Base-by-base conservation (phyloP, 2,888 invertebrate genomes). In the Lobophora halterata region DNA sequence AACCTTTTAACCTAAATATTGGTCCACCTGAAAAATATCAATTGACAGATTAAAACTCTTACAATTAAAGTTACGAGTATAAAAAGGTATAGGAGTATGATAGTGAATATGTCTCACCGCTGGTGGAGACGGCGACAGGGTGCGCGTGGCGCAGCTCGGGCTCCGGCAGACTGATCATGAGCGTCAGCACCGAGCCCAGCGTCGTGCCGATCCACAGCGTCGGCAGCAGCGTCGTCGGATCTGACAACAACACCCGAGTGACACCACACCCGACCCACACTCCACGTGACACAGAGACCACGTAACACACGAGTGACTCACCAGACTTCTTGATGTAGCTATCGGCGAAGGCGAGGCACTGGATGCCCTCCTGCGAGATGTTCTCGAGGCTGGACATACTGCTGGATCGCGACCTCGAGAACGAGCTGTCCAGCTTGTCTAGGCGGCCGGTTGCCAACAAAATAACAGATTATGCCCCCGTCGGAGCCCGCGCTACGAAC, bases 191-290 rank as follows among this genome's bases (percentile, higher is more conserved):
- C 42, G 98, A 97, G 63, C 99, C 99, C 64, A 96, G 90, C 79
- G 97, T 97, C 58, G 98, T 99, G 65, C 99, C 99, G 65, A 99
- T 93, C 99, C 99, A 99, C 54, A 99, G 88, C 61, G 97, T 97
- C 56, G 99, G 97, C 64, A 90, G 83, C 71, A 94, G 89, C 61
- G 93, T 90, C 76, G 92, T 91, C 61, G 94, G 93, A 88, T 98
- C 98, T 97, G 14, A 20, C 10, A 14, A 17, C 19, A n/a, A n/a
- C n/a, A n/a, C n/a, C n/a, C n/a, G n/a, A n/a, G n/a, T n/a, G n/a
- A n/a, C n/a, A n/a, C n/a, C n/a, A n/a, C n/a, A n/a, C n/a, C n/a
- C n/a, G n/a, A n/a, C n/a, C n/a, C n/a, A n/a, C n/a, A n/a, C n/a
- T n/a, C n/a, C n/a, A n/a, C n/a, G n/a, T n/a, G n/a, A n/a, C n/a